Evolutionary conservation across 2,113 vertebrate species (phyloP).

Genomic region (Gasterosteus aculeatus): DNA sequence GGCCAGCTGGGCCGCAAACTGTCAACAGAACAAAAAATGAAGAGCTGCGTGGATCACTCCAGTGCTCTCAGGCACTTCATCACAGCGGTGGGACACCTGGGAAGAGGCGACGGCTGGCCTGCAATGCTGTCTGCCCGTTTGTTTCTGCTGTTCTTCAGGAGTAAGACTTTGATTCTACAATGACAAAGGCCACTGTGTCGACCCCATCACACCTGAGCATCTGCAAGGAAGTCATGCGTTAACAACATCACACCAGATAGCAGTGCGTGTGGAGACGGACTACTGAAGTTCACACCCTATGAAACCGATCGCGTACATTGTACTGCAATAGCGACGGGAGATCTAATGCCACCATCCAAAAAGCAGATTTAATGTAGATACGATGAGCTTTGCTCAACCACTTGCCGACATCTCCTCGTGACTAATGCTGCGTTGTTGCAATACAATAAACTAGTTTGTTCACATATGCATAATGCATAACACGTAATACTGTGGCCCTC

Average conservation of each 20-base stretch:
- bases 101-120: constrained; percentile 4
- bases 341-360: not conserved
- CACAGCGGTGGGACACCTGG: constrained; percentile 25
- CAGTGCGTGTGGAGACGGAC: not conserved
- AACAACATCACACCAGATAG: constrained; percentile 12
- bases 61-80: constrained; percentile 41
- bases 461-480: not conserved
- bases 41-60: constrained; percentile 37
- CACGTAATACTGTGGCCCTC: no score
- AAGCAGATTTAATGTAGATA: not conserved
- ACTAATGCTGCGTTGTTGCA: not conserved
- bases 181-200: constrained; percentile 45
- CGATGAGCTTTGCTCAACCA: not conserved
- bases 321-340: not conserved
- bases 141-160: constrained; percentile 13
- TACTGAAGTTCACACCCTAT: not conserved
- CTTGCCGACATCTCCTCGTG: not conserved
- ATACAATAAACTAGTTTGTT: not conserved
- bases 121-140: constrained; percentile 6
- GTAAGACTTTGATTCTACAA: constrained; percentile 32
- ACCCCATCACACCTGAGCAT: constrained; percentile 6
- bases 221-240: not conserved
- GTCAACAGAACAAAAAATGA: constrained; percentile 51
- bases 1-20: constrained; percentile 52
- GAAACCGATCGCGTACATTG: not conserved